Evolutionary conservation across 1,140 invertebrate genomes (phyloP), one percentile per base, ranked within the genome.

Genomic region (Drosophila grimshawi): DNA sequence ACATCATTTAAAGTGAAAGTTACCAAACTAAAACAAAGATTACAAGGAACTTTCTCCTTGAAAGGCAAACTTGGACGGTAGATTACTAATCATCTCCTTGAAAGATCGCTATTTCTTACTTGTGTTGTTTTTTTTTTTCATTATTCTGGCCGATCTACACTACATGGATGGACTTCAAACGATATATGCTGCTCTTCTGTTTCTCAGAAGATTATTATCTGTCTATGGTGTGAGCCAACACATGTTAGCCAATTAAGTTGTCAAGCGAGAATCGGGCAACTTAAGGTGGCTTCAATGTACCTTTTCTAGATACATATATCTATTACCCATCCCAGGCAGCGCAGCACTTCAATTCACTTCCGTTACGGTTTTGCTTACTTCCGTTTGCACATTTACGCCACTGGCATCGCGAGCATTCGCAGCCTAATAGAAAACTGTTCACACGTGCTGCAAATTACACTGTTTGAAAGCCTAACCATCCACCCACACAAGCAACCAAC

Each of bases 381-480:
- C 65, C 59, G 56, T 69, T 74, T 56, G 49, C 59, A 52, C 57
- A 57, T 75, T 75, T 60, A 62, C 66, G 59, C 57, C 52, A 48
- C 35, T 69, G 63, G 45, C 69, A 72, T 7, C 62, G 62, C 69
- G 45, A 45, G 46, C 64, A 43, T 43, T 43, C 39, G 39, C 39
- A n/a, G 53, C 30, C 57, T 74, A 81, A 82, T 85, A 65, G 73
- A 85, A 65, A 85, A 85, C 68, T 56, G 55, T 63, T 77, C 79
- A 78, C 81, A 86, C 82, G 78, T 86, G 78, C 69, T 76, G 61
- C 61, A 78, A 77, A 86, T 85, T 77, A 80, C 65, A 63, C 49
- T 43, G 61, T 52, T 59, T 45, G 32, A 51, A 59, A 33, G 19
- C n/a, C 65, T n/a, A 59, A 10, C 43, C 35, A 30, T 1, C 4